Conservation (phyloP, 1,140 invertebrate genomes). For the Ips nitidus region DNA sequence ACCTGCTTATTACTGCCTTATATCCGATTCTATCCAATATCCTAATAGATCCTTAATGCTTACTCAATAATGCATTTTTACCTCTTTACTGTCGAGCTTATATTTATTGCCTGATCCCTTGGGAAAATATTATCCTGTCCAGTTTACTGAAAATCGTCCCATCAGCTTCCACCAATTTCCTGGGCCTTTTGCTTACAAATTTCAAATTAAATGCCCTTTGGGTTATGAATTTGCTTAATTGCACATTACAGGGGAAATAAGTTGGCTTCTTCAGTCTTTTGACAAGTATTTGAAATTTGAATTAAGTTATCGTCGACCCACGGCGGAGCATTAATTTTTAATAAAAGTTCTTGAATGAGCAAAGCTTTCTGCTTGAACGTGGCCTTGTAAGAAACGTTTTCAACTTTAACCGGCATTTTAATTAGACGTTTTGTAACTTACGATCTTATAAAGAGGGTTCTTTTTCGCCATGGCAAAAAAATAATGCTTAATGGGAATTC, state of each 20-base stretch:
- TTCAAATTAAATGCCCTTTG: neutral
- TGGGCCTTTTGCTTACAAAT: neutral
- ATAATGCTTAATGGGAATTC: no score
- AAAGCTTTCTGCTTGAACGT: neutral
- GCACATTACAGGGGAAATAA: neutral
- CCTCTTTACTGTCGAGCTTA: no score
- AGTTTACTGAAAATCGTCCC: no score
- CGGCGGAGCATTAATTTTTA: constrained; percentile 2
- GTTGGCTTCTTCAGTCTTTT: neutral
- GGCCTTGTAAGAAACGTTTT: neutral
- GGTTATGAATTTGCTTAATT: neutral
- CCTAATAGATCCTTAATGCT: no score
- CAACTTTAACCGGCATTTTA: constrained; percentile 4
- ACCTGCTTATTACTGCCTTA: no score
- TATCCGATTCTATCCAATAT: no score
- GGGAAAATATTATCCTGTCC: no score
- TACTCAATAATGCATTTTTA: no score
- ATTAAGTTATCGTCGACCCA: neutral
- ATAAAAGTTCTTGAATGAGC: constrained; percentile 1
- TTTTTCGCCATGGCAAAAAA: no score
- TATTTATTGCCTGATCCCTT: no score
- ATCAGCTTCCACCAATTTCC: neutral
- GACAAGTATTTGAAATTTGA: neutral
- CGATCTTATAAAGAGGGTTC: neutral
- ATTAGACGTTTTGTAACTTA: neutral